Percentiles rank a stretch among this genome's conserved stretches.
These are phyloP conservation scores for Stigmatopora nigra DNA, from an alignment of 2,113 vertebrate genomes.

Conservation along the genomic window DNA sequence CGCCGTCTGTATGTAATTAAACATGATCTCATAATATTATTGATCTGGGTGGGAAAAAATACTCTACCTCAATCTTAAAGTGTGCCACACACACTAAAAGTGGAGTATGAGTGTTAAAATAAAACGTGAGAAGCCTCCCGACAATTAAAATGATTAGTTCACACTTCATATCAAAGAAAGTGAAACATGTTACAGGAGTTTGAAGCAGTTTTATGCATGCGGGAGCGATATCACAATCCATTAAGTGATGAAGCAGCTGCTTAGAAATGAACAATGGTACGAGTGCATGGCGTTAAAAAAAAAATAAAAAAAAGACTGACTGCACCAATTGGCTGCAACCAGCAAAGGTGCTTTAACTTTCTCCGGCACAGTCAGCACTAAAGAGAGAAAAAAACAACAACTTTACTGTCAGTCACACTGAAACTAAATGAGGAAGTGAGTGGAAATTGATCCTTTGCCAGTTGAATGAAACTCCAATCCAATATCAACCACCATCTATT, in stretches of 20 bases:
- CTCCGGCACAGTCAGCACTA: not conserved
- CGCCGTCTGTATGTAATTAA: constrained; percentile 24
- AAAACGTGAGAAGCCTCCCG: not conserved
- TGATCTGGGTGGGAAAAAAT: constrained; percentile 8
- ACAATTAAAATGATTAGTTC: not conserved
- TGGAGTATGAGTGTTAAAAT: not conserved
- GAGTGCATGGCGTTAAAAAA: not conserved
- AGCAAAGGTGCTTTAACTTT: not conserved
- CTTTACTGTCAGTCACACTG: not conserved
- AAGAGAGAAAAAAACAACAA: not conserved
- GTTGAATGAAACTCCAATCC: no score
- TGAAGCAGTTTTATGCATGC: not conserved
- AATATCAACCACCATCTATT: not conserved
- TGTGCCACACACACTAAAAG: not conserved
- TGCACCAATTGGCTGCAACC: not conserved
- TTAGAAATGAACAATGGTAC: not conserved
- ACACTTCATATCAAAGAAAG: not conserved
- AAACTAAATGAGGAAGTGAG: not conserved
- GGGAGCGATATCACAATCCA: not conserved
- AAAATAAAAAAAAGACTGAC: not conserved
- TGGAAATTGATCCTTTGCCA: not conserved
- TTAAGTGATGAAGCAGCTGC: not conserved
- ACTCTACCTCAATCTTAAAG: not conserved
- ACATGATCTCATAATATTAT: constrained; percentile 13
- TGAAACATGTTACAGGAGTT: not conserved